Conservation (phyloP, 2,888 invertebrate genomes). For the Punctoribates punctum region DNA sequence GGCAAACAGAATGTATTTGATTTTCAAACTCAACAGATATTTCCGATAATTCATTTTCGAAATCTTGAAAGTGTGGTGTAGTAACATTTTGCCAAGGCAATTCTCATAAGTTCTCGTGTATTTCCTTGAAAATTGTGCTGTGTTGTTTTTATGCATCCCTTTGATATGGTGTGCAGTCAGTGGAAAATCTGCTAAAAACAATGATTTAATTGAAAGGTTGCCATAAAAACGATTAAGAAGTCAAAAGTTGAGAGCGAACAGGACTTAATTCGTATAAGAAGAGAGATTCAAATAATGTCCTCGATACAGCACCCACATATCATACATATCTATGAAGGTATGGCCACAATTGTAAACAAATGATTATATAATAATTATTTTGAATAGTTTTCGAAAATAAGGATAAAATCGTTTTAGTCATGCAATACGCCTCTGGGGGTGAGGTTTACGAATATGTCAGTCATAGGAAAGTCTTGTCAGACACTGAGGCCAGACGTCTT, state of each 20-base stretch:
- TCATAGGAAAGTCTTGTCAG: constrained; percentile 74
- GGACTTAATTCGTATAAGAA: constrained; percentile 87
- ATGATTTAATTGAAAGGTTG: constrained; percentile 41
- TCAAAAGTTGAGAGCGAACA: constrained; percentile 95
- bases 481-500: constrained; percentile 87
- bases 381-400: constrained; percentile 91
- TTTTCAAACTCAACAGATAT: no score
- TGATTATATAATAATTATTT: constrained; percentile 7
- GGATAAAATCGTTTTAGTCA: constrained; percentile 98
- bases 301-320: constrained; percentile 97
- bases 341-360: constrained; percentile 57
- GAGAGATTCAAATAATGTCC: constrained; percentile 99
- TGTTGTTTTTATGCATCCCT: no score
- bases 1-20: no score
- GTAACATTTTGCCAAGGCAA: no score
- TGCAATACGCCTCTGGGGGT: constrained; percentile 98
- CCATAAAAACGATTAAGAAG: constrained; percentile 84
- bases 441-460: constrained; percentile 91
- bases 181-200: no score
- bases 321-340: constrained; percentile 99
- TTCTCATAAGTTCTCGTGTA: no score
- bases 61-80: no score
- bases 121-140: no score
- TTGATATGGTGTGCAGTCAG: no score
- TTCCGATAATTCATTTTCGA: no score